Evolutionary conservation across 1,140 invertebrate species (phyloP).

Genomic region (Drosophila simulans): DNA sequence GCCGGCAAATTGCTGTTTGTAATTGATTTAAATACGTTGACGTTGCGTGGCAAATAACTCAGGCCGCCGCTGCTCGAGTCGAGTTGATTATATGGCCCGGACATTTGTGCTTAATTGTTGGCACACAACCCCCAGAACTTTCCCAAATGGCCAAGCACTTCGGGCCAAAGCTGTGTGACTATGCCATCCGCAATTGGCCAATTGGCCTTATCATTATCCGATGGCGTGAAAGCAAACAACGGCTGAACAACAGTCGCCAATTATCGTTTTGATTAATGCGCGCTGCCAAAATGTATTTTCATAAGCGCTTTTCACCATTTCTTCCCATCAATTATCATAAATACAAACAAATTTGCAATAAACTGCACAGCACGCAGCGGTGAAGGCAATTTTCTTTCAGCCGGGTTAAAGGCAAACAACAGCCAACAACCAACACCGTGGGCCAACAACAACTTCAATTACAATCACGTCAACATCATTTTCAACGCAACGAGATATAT

Average conservation of each 20-base stretch:
- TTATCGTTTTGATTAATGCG: constrained; percentile 77
- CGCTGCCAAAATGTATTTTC: constrained; percentile 74
- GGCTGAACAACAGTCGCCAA: constrained; percentile 66
- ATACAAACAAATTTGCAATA: constrained; percentile 80
- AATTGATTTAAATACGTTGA: constrained; percentile 83
- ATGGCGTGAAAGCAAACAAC: constrained; percentile 62
- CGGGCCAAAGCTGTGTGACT: background rate
- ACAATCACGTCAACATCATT: constrained; percentile 82
- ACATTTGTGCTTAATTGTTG: constrained; percentile 68
- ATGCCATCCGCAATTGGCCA: background rate
- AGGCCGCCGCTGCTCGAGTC: constrained; percentile 21
- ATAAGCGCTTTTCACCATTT: constrained; percentile 77
- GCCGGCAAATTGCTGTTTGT: constrained; percentile 76
- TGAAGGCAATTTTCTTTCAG: constrained; percentile 69
- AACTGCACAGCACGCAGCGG: constrained; percentile 73
- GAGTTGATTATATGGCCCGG: constrained; percentile 64
- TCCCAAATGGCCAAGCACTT: constrained; percentile 32
- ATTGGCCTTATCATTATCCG: constrained; percentile 42
- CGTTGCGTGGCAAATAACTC: constrained; percentile 78
- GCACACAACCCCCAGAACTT: constrained; percentile 51
- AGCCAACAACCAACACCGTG: constrained; percentile 31
- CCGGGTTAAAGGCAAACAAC: constrained; percentile 71
- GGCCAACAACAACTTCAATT: constrained; percentile 72
- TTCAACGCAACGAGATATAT: constrained; percentile 81
- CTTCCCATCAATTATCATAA: constrained; percentile 78